These are phyloP conservation scores for Elegia similella DNA, from an alignment of 2,888 invertebrate genomes.

Conservation along the genomic window DNA sequence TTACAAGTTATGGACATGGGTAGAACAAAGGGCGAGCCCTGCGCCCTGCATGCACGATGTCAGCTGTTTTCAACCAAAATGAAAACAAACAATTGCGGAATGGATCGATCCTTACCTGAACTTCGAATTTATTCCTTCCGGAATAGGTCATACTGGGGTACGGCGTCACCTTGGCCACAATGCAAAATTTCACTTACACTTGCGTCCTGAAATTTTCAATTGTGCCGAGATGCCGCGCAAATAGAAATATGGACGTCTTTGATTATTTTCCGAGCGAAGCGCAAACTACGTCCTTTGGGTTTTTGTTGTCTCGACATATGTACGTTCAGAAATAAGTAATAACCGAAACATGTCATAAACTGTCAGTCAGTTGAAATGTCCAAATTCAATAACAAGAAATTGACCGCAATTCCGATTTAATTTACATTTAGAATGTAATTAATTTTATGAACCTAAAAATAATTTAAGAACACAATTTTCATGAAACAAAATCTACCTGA, in stretches of 20 bases:
- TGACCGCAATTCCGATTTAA: no score
- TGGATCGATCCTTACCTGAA: slow-evolving; percentile 54
- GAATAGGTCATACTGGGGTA: slow-evolving; percentile 83
- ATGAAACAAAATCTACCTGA: neutral
- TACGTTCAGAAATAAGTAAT: slow-evolving; percentile 16
- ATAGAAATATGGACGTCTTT: slow-evolving; percentile 59
- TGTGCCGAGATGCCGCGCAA: slow-evolving; percentile 40
- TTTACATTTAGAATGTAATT: neutral
- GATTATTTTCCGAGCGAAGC: slow-evolving; percentile 44
- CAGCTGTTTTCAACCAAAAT: slow-evolving; percentile 83
- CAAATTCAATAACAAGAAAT: neutral
- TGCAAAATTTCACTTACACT: slow-evolving; percentile 51
- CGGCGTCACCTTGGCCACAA: slow-evolving; percentile 77
- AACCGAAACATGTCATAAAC: neutral
- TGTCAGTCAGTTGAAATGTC: neutral
- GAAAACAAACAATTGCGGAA: slow-evolving; percentile 65
- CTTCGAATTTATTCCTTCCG: slow-evolving; percentile 85
- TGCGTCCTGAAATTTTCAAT: slow-evolving; percentile 36
- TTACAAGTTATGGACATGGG: neutral
- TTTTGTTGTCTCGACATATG: slow-evolving; percentile 20
- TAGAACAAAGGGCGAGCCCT: slow-evolving; percentile 59
- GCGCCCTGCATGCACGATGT: slow-evolving; percentile 46
- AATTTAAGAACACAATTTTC: neutral
- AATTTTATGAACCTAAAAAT: neutral
- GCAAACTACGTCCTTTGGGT: slow-evolving; percentile 20